Base-by-base conservation (phyloP, 2,888 invertebrate genomes). In the Saturnia japonica region DNA sequence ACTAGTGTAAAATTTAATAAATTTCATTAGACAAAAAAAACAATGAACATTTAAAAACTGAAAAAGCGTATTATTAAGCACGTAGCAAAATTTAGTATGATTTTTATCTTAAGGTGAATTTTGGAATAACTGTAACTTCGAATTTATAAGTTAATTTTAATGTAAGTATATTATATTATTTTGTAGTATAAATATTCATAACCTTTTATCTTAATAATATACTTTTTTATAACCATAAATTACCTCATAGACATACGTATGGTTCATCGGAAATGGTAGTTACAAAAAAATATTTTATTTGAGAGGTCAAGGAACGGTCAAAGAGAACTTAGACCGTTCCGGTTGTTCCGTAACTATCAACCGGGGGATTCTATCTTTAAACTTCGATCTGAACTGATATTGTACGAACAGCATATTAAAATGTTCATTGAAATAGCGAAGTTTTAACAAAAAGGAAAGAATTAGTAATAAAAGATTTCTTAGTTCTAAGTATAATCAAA, bases 311-410 rank as follows among this genome's bases (percentile, higher is more conserved):
- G 19, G 16, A 25, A 57, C n/a, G n/a, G 22, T 3, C 11, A 57
- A 57, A 25, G 25, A 1, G 57, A 57, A 57, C n/a, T 57, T n/a
- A 57, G 57, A 57, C 57, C 57, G 57, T 57, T 57, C n/a, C 45
- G 45, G 4, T 47, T 47, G 45, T 16, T 47, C 45, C n/a, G 57
- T 25, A 54, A 57, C 22, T 12, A 25, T 22, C 22, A 11, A 57
- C 57, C n/a, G 57, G 57, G 72, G 68, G 42, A 19, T 64, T 51
- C 8, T 40, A 62, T 69, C 42, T 70, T 51, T 70, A 69, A 72
- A 69, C 47, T 45, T 70, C 54, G 42, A 66, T 69, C 67, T 68
- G 57, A 67, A n/a, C 60, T 71, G 62, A 68, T 71, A 71, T 70
- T 71, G 43, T 68, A 60, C 42, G 14, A 68, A 43, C 43, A 47